Conservation (phyloP, 2,888 invertebrate species). For the Tetragonisca angustula region DNA sequence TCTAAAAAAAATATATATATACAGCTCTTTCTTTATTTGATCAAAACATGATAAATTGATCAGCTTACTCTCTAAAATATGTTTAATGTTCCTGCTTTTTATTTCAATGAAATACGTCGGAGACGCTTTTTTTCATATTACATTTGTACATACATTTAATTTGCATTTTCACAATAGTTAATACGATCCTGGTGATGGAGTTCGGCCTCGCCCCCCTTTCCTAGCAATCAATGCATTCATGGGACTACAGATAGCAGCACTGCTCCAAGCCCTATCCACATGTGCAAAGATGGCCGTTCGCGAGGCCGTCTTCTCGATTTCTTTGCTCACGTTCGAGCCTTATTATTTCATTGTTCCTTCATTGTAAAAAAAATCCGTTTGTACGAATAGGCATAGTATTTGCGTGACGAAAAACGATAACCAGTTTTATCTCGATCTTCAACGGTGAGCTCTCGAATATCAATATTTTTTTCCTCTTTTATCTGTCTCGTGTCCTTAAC, state of each 20-base stretch:
- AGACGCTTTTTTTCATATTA: neutral
- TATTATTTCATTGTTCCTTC: constrained; percentile 39
- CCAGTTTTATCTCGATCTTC: constrained; percentile 38
- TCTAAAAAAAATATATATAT: neutral
- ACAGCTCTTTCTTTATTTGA: neutral
- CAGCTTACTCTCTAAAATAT: neutral
- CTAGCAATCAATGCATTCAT: constrained; percentile 66
- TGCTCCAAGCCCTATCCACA: constrained; percentile 77
- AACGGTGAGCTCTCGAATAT: constrained; percentile 62
- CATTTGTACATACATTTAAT: constrained; percentile 19
- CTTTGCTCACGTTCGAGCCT: constrained; percentile 54
- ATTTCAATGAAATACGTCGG: neutral
- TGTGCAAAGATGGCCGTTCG: constrained; percentile 79
- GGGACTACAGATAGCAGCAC: constrained; percentile 76
- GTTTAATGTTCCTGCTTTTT: neutral
- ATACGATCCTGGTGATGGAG: constrained; percentile 55
- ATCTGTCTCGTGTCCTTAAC: constrained; percentile 13
- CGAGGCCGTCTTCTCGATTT: constrained; percentile 69
- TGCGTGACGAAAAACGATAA: constrained; percentile 20
- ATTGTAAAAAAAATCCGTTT: constrained; percentile 38
- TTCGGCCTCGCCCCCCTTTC: constrained; percentile 73
- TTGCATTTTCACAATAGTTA: constrained; percentile 41
- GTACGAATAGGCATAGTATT: constrained; percentile 30
- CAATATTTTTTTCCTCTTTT: constrained; percentile 37
- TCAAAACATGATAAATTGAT: neutral